Base-by-base conservation (phyloP, 2,888 invertebrate species). In the Cryptus viduatorius region DNA sequence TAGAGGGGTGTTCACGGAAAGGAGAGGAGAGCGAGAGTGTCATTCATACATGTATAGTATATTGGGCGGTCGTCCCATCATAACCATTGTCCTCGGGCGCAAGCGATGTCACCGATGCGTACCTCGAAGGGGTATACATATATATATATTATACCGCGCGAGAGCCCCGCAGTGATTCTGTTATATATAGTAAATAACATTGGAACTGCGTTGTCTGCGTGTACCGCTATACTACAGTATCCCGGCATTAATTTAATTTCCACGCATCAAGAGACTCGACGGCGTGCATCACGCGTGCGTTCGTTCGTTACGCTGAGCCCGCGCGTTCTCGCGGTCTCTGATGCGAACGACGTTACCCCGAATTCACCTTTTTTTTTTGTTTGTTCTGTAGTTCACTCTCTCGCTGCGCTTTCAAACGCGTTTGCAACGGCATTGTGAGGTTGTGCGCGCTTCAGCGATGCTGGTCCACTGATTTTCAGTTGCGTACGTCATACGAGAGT, bases 241-340 rank as follows among this genome's bases (percentile, higher is more conserved):
- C 44, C 69, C 75, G 87, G 89, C 89, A 90, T 92, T 92, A 91
- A 92, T 90, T 90, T 90, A 86, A 89, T 90, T 91, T 91, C 86
- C 89, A 88, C 88, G 90, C 89, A 87, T 87, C 88, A 82, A 59
- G 71, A 72, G 76, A 79, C 59, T 82, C 79, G 37, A 42, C 80
- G 80, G 84, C 86, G 83, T 82, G 80, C 77, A 61, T 75, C 64
- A 48, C 73, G 73, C 61, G 73, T 64, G 71, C 82, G 69, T 65
- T 79, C 81, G 48, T 81, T 84, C 78, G 84, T 79, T 72, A 79
- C 79, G 67, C 65, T 44, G 73, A 73, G 59, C 56, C 53, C 61
- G 46, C 84, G 64, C 61, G 72, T 79, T 79, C 84, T 86, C 86
- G 78, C 75, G 67, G 46, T 16, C 46, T 37, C 4, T 53, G 68